Evolutionary conservation across 2,888 invertebrate species (phyloP), one percentile per base, ranked within the genome.

Genomic region (Drosophila buzzatii): DNA sequence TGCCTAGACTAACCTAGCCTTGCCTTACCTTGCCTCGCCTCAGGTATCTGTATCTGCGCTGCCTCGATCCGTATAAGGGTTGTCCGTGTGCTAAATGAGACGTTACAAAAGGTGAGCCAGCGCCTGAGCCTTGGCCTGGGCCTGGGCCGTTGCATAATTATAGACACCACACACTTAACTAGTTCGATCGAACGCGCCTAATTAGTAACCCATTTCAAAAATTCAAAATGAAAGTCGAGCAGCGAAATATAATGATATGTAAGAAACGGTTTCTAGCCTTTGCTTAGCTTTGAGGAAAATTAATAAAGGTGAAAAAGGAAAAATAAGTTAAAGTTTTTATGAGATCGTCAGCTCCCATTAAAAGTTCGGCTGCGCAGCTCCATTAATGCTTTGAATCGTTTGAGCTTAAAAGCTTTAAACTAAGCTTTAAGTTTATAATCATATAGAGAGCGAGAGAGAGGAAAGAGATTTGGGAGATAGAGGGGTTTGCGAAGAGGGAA

Each of bases 61-160:
- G 37, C 35, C 14, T 16, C 16, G 20, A 53, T 20, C 37, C 10
- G 18, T 44, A 67, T 75, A 80, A 70, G 76, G 76, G 76, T 79
- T 70, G 60, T 20, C 53, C 53, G 23, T 3, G 23, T 45, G 39
- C 27, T 57, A 74, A 73, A 74, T 62, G 58, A 59, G 56, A 56
- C 65, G 73, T 56, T 73, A 64, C 57, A 55, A 61, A 59, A 72
- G 72, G 72, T 71, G 55, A 57, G 47, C 20, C 20, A 10, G 31
- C 35, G 67, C n/a, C 35, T 27, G 33, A 12, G 10, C 59, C 47
- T n/a, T n/a, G n/a, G 47, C 20, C 20, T 8, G 31, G 27, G 67
- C n/a, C 35, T 27, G 33, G 16, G 10, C 59, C 47, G 37, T 31
- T n/a, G 67, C 52, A 74, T 76, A 63, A 76, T 76, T 64, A 60